Percentiles rank a stretch among this genome's conserved stretches.
Evolutionary conservation across 2,888 invertebrate species (phyloP).

Genomic region (Zelleria hepariella): DNA sequence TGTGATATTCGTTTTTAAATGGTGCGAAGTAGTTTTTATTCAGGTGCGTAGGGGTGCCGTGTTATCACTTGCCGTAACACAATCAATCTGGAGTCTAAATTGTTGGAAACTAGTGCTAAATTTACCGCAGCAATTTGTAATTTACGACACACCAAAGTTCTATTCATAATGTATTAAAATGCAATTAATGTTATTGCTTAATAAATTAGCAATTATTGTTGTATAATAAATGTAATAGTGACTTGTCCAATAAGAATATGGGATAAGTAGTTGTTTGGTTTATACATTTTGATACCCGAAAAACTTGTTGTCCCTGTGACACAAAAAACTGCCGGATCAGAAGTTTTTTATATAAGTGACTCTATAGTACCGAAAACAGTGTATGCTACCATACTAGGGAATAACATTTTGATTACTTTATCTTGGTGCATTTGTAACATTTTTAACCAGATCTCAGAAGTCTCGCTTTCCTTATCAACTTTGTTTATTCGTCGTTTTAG

Average conservation of each 20-base stretch:
- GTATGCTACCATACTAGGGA: background rate
- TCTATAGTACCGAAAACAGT: background rate
- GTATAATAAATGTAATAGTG: slow-evolving; percentile 1
- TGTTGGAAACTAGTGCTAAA: background rate
- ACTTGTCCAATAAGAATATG: background rate
- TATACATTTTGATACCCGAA: background rate
- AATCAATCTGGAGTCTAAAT: background rate
- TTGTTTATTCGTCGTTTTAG: slow-evolving; percentile 1
- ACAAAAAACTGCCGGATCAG: background rate
- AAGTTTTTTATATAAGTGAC: background rate
- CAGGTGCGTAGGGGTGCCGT: background rate
- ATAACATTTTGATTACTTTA: background rate
- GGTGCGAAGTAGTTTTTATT: background rate
- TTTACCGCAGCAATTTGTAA: slow-evolving; percentile 20
- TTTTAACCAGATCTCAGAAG: slow-evolving; percentile 31
- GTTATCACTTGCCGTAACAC: background rate
- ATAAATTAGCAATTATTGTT: background rate
- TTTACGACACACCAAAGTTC: slow-evolving; percentile 66
- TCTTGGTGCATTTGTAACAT: slow-evolving; percentile 5
- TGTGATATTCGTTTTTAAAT: background rate
- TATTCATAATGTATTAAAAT: slow-evolving; percentile 38
- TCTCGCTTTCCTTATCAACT: slow-evolving; percentile 12
- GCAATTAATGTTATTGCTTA: slow-evolving; percentile 1
- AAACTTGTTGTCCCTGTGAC: background rate
- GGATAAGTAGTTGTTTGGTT: background rate